Base-by-base conservation (phyloP, 2,888 invertebrate species). In the Disparrhopalites patrizii region DNA sequence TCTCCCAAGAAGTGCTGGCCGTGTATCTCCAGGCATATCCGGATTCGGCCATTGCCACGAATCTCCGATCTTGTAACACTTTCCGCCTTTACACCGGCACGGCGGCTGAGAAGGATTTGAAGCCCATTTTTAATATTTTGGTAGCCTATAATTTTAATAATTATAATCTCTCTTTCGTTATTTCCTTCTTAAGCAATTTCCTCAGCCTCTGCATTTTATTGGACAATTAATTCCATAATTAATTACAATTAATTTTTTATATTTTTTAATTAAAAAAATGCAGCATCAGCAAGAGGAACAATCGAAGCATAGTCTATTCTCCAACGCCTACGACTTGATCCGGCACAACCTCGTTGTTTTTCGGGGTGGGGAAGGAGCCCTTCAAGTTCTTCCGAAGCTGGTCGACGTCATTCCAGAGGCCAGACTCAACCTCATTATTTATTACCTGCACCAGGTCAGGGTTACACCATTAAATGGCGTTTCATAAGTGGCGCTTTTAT, bases 371-470 rank as follows among this genome's bases (percentile, higher is more conserved):
- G 94, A 96, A 80, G 93, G 94, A 2, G 93, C 97, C 0, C 81
- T 97, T 75, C 93, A 97, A 82, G 87, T 91, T 27, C 83, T 99
- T 69, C 98, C 98, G 0, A 86, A 88, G 38, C 81, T 99, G 43
- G 88, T 99, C 1, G 95, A 97, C 79, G 91, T 97, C 3, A 91
- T 99, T 30, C 94, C 96, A 0, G 99, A 99, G 81, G 98, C 99
- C 0, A 84, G 97, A 38, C 83, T 98, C 2, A 99, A 99, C 82
- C 84, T 99, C 67, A 95, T 97, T 2, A 94, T 98, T 66, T 93
- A 95, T 80, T 87, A 96, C 77, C 84, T 99, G 28, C 88, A 89
- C 75, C 90, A 90, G 80, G 83, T 78, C 66, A 8, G 43, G 25
- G 10, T 23, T 25, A n/a, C n/a, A n/a, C n/a, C n/a, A n/a, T n/a